Percentiles rank a stretch among this genome's conserved stretches.
These are phyloP conservation scores for Zaprionus africanus DNA, from an alignment of 1,140 invertebrate genomes.

Conservation along the genomic window DNA sequence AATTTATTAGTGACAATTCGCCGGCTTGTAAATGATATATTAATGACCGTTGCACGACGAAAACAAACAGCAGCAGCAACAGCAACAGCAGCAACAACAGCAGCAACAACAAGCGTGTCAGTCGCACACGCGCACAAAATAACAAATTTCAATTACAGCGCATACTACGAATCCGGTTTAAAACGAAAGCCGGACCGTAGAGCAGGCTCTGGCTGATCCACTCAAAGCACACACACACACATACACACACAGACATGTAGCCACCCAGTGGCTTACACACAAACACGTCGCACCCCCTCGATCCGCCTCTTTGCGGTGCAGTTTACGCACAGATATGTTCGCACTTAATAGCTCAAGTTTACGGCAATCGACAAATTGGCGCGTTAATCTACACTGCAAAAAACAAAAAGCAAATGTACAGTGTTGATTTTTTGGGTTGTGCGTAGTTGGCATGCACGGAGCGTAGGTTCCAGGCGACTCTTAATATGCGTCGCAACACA, in stretches of 20 bases:
- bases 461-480: slow-evolving; percentile 42
- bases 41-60: slow-evolving; percentile 68
- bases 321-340: slow-evolving; percentile 71
- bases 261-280: slow-evolving; percentile 28
- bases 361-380: slow-evolving; percentile 79
- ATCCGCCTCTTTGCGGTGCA: slow-evolving; percentile 41
- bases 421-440: not conserved
- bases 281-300: slow-evolving; percentile 12
- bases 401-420: not conserved
- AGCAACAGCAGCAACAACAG: slow-evolving; percentile 18
- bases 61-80: slow-evolving; percentile 25
- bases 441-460: slow-evolving; percentile 43
- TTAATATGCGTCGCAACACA: slow-evolving; percentile 52
- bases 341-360: slow-evolving; percentile 83
- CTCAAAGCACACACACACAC: slow-evolving; percentile 22
- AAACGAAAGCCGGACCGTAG: slow-evolving; percentile 63
- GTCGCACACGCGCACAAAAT: slow-evolving; percentile 72
- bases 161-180: slow-evolving; percentile 72
- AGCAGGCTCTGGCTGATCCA: not conserved
- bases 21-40: slow-evolving; percentile 81
- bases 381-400: slow-evolving; percentile 62
- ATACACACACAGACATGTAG: not conserved
- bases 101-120: slow-evolving; percentile 21
- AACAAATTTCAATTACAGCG: slow-evolving; percentile 73
- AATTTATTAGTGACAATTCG: slow-evolving; percentile 79